These are phyloP conservation scores for Hydropotes inermis DNA, from an alignment of 2,113 vertebrate species.

Conservation along the genomic window DNA sequence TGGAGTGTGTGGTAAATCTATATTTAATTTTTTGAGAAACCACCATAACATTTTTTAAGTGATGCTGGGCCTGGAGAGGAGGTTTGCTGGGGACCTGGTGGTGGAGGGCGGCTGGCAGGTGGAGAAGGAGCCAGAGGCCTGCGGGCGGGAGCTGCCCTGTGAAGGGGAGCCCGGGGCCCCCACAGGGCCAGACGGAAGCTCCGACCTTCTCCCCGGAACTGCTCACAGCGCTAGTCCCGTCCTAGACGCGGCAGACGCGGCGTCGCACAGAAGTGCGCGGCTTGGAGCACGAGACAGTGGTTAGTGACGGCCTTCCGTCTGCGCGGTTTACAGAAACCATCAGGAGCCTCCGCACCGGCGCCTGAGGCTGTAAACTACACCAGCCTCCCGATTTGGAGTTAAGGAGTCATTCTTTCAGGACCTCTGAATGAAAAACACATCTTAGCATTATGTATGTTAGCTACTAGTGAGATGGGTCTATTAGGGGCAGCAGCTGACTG, in stretches of 20 bases:
- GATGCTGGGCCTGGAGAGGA: background rate
- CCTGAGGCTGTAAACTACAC: background rate
- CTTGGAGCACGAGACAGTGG: background rate
- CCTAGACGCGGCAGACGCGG: background rate
- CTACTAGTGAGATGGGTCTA: background rate
- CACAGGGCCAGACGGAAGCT: accelerated
- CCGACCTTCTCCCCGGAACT: accelerated
- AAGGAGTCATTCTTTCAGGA: background rate
- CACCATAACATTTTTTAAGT: background rate
- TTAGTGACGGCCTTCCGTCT: background rate
- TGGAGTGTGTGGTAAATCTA: background rate
- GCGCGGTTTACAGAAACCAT: accelerated
- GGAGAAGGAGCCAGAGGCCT: accelerated
- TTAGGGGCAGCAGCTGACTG: background rate
- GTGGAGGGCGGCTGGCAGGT: accelerated
- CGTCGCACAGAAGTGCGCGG: accelerated
- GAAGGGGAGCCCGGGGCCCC: background rate
- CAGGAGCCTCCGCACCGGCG: background rate
- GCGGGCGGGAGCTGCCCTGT: accelerated
- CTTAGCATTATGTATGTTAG: accelerated
- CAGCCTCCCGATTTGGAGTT: too few species aligned
- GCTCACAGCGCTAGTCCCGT: accelerated
- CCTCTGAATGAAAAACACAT: background rate
- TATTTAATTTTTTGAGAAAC: background rate
- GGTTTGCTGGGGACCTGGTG: background rate